A percentile compares a stretch with the other conserved stretches of the same genome.
These are phyloP conservation scores for Alfaro cultratus DNA, from an alignment of 2,797 vertebrate genomes.

Conservation along the genomic window DNA sequence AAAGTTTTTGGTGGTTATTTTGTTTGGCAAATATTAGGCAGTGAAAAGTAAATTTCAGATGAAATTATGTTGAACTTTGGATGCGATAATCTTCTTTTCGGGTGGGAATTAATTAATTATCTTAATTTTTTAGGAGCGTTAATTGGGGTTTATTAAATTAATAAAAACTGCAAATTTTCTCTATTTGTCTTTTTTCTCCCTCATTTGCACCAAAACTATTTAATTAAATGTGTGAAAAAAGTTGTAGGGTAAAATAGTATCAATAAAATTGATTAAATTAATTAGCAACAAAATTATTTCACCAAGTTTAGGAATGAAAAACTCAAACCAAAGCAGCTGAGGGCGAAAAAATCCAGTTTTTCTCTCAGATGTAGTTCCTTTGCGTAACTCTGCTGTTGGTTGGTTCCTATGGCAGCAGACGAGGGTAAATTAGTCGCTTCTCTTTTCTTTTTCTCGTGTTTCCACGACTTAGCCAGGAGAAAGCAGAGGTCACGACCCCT, in stretches of 20 bases:
- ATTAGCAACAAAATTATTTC: not conserved
- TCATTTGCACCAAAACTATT: not conserved
- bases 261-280: not conserved
- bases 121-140: not conserved
- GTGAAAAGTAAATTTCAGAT: not conserved
- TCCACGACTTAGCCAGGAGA: slow-evolving; percentile 61
- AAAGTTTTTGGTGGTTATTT: not conserved
- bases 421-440: slow-evolving; percentile 45
- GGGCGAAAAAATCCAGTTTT: not conserved
- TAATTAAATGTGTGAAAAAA: not conserved
- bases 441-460: slow-evolving; percentile 51
- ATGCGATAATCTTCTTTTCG: slow-evolving; percentile 7
- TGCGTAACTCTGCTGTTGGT: slow-evolving; percentile 24
- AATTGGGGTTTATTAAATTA: not conserved
- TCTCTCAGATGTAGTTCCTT: slow-evolving; percentile 40
- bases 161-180: not conserved
- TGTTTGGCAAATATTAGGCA: not conserved
- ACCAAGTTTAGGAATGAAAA: not conserved
- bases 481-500: slow-evolving; percentile 47
- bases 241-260: not conserved
- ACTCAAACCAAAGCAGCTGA: not conserved
- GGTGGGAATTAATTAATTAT: too few relatives aligned
- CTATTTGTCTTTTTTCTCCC: not conserved
- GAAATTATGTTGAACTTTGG: not conserved
- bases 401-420: slow-evolving; percentile 69